Evolutionary conservation across 2,888 invertebrate species (phyloP).

Genomic region (Macrophya alboannulata): DNA sequence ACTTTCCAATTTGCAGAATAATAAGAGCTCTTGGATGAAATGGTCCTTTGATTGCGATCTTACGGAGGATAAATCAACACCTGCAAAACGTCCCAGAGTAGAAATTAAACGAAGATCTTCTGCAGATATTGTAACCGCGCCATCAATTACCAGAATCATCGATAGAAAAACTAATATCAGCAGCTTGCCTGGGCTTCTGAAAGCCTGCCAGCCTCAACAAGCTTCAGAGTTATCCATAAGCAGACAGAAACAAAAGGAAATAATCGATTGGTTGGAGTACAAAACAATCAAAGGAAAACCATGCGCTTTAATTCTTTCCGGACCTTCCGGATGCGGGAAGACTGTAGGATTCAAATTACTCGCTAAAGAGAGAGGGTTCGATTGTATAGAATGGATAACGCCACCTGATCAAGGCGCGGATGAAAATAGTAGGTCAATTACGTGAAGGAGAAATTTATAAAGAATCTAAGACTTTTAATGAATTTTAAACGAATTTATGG

Average conservation of each 20-base stretch:
- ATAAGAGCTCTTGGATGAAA: slow-evolving; percentile 18
- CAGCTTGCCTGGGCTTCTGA: slow-evolving; percentile 69
- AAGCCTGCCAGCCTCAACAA: slow-evolving; percentile 72
- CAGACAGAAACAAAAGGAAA: slow-evolving; percentile 75
- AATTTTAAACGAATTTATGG: background rate
- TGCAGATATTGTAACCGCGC: background rate
- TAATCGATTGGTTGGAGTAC: slow-evolving; percentile 72
- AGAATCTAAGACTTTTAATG: slow-evolving; percentile 2
- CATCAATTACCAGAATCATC: background rate
- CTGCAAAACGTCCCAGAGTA: slow-evolving; percentile 33
- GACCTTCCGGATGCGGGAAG: slow-evolving; percentile 94
- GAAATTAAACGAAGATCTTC: background rate
- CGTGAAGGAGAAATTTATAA: slow-evolving; percentile 55
- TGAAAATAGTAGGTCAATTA: slow-evolving; percentile 76
- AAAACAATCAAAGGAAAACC: slow-evolving; percentile 67
- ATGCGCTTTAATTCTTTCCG: slow-evolving; percentile 85
- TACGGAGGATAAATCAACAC: background rate
- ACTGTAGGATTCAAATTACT: slow-evolving; percentile 87
- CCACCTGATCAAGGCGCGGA: slow-evolving; percentile 87
- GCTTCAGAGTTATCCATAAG: slow-evolving; percentile 73
- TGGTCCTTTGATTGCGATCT: slow-evolving; percentile 41
- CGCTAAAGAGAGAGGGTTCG: slow-evolving; percentile 84
- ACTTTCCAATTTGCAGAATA: background rate
- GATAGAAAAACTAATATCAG: slow-evolving; percentile 61
- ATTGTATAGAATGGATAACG: slow-evolving; percentile 91